Conservation (phyloP, 2,888 invertebrate genomes). For the Meganola albula region DNA sequence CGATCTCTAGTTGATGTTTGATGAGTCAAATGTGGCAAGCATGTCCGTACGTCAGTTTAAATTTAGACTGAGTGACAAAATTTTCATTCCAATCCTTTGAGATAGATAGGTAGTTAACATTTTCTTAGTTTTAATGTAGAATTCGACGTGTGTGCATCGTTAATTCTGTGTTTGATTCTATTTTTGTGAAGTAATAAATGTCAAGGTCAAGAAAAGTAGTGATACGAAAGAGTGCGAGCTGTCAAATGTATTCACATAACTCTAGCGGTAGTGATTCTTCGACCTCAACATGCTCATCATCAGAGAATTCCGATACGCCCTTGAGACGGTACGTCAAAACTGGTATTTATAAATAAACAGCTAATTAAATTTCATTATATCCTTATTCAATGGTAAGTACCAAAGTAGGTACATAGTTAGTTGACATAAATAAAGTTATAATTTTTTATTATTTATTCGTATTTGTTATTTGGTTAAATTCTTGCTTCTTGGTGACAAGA, state of each 20-base stretch:
- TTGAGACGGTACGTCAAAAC: constrained; percentile 55
- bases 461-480: too few relatives aligned
- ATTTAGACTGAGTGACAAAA: constrained; percentile 66
- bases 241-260: constrained; percentile 43
- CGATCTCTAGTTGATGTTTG: constrained; percentile 44
- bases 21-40: constrained; percentile 43
- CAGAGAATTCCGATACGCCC: constrained; percentile 50
- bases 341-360: too few relatives aligned
- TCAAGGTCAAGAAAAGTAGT: constrained; percentile 22
- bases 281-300: constrained; percentile 50
- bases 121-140: constrained; percentile 35
- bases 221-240: constrained; percentile 49
- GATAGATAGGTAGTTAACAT: constrained; percentile 26
- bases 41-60: constrained; percentile 43
- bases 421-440: too few relatives aligned
- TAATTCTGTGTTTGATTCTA: constrained; percentile 9
- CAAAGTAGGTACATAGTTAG: too few relatives aligned
- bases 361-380: too few relatives aligned
- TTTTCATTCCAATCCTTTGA: constrained; percentile 29
- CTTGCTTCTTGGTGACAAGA: too few relatives aligned
- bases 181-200: constrained; percentile 19
- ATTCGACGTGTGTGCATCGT: constrained; percentile 26
- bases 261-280: constrained; percentile 57
- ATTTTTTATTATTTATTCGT: too few relatives aligned
- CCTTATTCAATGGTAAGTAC: too few relatives aligned